A percentile compares a stretch with the other conserved stretches of the same genome.
These are phyloP conservation scores for Rana temporaria DNA, from an alignment of 2,113 vertebrate genomes.

Conservation along the genomic window DNA sequence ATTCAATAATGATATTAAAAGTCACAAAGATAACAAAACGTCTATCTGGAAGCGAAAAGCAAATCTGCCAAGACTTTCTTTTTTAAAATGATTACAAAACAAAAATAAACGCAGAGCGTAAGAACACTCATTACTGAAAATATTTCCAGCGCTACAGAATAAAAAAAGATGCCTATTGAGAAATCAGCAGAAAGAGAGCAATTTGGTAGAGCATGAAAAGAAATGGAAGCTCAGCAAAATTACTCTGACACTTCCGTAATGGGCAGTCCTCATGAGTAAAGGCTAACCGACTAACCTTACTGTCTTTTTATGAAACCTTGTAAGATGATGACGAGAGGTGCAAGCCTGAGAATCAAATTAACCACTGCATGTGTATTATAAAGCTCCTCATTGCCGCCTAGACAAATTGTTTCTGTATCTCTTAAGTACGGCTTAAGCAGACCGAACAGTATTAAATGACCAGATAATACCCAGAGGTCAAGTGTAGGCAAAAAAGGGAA, in stretches of 20 bases:
- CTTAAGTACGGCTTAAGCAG: background rate
- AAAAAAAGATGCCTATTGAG: slow-evolving; percentile 7
- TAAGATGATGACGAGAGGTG: background rate
- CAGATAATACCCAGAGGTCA: too few relatives aligned
- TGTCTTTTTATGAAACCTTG: background rate
- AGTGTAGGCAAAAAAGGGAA: too few relatives aligned
- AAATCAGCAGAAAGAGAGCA: slow-evolving; percentile 23
- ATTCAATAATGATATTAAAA: background rate
- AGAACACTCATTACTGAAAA: slow-evolving; percentile 16
- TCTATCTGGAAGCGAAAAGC: background rate
- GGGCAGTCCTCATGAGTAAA: background rate
- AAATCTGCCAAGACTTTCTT: background rate
- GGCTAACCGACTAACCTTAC: background rate
- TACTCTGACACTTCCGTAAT: slow-evolving; percentile 2
- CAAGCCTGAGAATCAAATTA: background rate
- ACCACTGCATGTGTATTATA: background rate
- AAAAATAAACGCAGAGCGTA: slow-evolving; percentile 17
- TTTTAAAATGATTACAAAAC: background rate
- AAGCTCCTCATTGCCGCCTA: background rate
- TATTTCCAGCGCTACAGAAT: background rate
- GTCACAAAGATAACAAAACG: background rate
- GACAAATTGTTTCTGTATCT: slow-evolving; percentile 3
- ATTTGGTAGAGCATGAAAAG: slow-evolving; percentile 24
- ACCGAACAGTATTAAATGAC: too few relatives aligned
- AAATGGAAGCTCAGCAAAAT: slow-evolving; percentile 13